Percentiles rank a stretch among this genome's conserved stretches.
These are phyloP conservation scores for Danio kyathit DNA, from an alignment of 2,797 vertebrate genomes.

Conservation along the genomic window DNA sequence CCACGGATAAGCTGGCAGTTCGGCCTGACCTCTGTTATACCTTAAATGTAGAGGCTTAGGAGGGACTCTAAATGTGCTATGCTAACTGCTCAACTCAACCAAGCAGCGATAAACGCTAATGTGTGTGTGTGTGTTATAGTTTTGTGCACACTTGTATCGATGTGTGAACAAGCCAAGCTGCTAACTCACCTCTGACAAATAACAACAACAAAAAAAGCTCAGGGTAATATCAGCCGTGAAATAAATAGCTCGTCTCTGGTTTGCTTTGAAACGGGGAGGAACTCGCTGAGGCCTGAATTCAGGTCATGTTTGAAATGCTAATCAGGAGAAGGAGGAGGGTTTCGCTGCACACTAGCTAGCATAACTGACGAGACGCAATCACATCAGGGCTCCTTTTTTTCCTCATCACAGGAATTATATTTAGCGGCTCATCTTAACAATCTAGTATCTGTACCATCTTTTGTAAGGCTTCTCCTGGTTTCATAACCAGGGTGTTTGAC, in stretches of 20 bases:
- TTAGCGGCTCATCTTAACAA: slow-evolving; percentile 7
- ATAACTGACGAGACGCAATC: slow-evolving; percentile 17
- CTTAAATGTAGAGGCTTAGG: slow-evolving; percentile 21
- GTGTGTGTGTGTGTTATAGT: neutral
- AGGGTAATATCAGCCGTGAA: slow-evolving; percentile 31
- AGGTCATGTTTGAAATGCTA: slow-evolving; percentile 57
- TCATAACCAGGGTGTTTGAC: neutral
- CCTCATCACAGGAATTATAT: slow-evolving; percentile 9
- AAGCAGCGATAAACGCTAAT: slow-evolving; percentile 10
- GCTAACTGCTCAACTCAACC: slow-evolving; percentile 23
- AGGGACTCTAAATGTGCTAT: slow-evolving; percentile 11
- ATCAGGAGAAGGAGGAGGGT: slow-evolving; percentile 27
- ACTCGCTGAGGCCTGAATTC: slow-evolving; percentile 34
- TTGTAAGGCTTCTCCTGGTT: neutral
- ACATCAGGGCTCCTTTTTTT: neutral
- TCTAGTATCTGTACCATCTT: neutral
- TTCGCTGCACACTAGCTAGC: slow-evolving; percentile 4
- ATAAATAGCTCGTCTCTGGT: slow-evolving; percentile 34
- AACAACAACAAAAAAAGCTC: neutral
- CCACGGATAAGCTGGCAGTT: neutral
- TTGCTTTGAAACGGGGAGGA: slow-evolving; percentile 28
- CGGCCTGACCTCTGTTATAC: neutral
- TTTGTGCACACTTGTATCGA: neutral
- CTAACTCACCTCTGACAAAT: slow-evolving; percentile 17
- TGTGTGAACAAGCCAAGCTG: slow-evolving; percentile 1